Percentiles rank a stretch among this genome's conserved stretches.
Evolutionary conservation across 2,888 invertebrate species (phyloP).

Genomic region (Therioaphis trifolii): DNA sequence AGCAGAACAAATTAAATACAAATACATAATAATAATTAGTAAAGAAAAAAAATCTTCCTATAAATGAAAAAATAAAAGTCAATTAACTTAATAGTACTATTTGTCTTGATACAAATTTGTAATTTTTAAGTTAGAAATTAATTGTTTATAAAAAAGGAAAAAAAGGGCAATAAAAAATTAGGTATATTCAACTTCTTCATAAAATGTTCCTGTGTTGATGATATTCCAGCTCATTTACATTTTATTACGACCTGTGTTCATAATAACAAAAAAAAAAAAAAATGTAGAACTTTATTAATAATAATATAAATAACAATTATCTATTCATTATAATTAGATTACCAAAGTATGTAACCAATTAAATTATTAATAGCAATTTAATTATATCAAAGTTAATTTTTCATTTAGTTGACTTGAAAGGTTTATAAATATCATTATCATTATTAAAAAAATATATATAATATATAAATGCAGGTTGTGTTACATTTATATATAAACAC

Average conservation of each 20-base stretch:
- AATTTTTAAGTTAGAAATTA: constrained; percentile 8
- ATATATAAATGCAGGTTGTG: no score
- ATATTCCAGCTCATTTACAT: constrained; percentile 57
- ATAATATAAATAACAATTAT: constrained; percentile 33
- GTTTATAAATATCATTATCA: no score
- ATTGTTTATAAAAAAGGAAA: constrained; percentile 42
- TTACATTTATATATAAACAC: not conserved
- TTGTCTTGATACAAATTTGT: constrained; percentile 54
- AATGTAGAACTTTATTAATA: constrained; percentile 42
- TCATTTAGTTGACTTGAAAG: no score
- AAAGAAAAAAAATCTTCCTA: constrained; percentile 49
- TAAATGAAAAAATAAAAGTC: constrained; percentile 34
- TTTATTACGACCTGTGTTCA: constrained; percentile 60
- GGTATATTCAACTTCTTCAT: constrained; percentile 52
- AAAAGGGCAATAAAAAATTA: constrained; percentile 38
- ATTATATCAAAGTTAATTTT: no score
- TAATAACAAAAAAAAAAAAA: constrained; percentile 51
- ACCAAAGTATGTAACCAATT: constrained; percentile 13
- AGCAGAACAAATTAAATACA: constrained; percentile 61
- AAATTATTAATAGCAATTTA: no score
- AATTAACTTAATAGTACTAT: constrained; percentile 31
- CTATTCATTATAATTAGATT: constrained; percentile 24
- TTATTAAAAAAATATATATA: no score
- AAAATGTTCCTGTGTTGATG: constrained; percentile 44
- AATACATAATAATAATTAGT: constrained; percentile 57